Percentiles rank a stretch among this genome's conserved stretches.
phyloP scores from a whole-genome alignment of 2,113 vertebrate genomes.

The Ginglymostoma cirratum region DNA sequence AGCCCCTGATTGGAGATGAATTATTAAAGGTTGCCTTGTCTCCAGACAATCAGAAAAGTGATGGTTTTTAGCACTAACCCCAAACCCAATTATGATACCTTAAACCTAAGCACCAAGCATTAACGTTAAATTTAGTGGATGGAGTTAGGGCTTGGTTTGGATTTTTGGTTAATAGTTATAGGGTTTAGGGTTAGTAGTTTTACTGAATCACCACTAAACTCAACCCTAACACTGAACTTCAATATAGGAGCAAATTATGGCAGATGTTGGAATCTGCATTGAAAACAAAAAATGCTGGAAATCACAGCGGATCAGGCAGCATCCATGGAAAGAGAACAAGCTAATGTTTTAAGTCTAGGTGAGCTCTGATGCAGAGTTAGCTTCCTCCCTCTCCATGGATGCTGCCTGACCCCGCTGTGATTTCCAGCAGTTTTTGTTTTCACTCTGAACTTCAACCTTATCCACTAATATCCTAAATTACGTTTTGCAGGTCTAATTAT shows the following conservation, averaged over 20 bases:
- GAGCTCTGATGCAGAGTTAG: no score
- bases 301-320: no score
- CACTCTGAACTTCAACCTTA: not conserved
- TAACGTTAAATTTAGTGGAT: not conserved
- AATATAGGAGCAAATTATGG: no score
- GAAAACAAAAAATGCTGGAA: no score
- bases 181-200: not conserved
- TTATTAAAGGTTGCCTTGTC: no score
- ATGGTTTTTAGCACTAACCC: not conserved
- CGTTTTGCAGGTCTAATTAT: not conserved
- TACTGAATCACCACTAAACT: not conserved
- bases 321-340: no score
- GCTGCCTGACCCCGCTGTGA: no score
- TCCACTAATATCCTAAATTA: not conserved
- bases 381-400: no score
- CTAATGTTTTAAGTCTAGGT: no score
- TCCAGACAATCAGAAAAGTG: not conserved
- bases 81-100: not conserved
- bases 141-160: not conserved
- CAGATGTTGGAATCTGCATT: no score
- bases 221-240: not conserved
- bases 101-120: not conserved
- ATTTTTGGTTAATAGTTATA: not conserved
- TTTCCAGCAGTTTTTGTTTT: no score
- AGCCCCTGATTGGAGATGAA: not conserved